Evolutionary conservation across 2,113 vertebrate species (phyloP), one percentile per base, ranked within the genome.

Genomic region (Elephas maximus): DNA sequence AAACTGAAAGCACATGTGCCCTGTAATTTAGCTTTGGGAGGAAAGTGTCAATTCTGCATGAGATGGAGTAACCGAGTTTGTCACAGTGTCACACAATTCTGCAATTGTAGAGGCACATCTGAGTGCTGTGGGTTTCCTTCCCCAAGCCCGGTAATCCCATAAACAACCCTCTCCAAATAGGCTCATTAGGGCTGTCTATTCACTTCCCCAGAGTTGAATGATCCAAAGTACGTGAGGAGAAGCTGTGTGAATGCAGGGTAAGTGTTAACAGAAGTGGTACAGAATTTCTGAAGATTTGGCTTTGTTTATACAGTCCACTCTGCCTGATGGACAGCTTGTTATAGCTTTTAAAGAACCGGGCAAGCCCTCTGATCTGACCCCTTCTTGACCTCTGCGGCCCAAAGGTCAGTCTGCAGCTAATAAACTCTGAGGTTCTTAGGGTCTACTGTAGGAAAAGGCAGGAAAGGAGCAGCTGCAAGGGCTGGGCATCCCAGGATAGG

Each of bases 401-500:
- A 97, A 95, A 99, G 99, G 99, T 99, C 98, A 98, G 97, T 95
- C 82, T 96, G 98, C 97, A 98, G 98, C 98, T 98, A 98, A 98
- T 98, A 98, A 98, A 98, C 97, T 86, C 91, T 74, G 96, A 97
- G 98, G 97, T 98, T 98, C 98, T 98, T 98, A 97, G 98, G 97
- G 97, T 98, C 96, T 98, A 97, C 98, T 98, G 98, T 98, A 99
- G 98, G 98, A 97, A 98, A 98, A 96, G 98, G 98, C 98, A 98
- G 98, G 94, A 98, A 99, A 97, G 97, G 99, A 99, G 99, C 99
- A 99, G 99, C 99, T 99, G 99, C 96, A 98, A 97, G 98, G 99
- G 98, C 98, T 98, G 99, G 98, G 98, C 98, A 94, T 98, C 98
- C 98, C 98, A 98, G 99, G 92, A 82, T 94, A 51, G 92, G 95